Evolutionary conservation across 2,888 invertebrate genomes (phyloP), one percentile per base, ranked within the genome.

Genomic region (Platycheirus rosarum): DNA sequence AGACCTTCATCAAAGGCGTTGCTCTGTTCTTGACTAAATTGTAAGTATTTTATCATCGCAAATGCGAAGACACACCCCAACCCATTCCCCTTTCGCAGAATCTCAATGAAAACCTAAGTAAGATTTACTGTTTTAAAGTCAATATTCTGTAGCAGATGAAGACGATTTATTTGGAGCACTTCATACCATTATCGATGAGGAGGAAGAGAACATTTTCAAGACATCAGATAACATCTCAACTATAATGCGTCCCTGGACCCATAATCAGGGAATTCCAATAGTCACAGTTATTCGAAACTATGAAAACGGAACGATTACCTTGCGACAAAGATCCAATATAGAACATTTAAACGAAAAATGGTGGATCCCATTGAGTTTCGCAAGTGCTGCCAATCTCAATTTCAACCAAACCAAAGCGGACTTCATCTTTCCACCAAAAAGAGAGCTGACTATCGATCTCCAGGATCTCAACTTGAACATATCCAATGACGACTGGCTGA

Each of bases 241-340:
- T 84, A 75, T 93, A 92, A 77, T 94, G 92, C 88, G 91, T 20
- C 91, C 92, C 0, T 95, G 94, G 94, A 93, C 93, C 0, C 91
- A 91, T 13, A 93, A 93, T 86, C 89, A 92, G 46, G 93, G 93
- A 48, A 93, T 91, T 87, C 94, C 94, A 0, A 90, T 94, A 0
- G 87, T 94, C 0, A 90, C 89, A 16, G 92, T 93, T 0, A 51
- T 86, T 1, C 76, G 88, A 2, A 92, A 93, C 75, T 93, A 94
- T 1, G 86, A 87, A 18, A 86, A 87, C 4, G 86, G 87, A 35
- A 91, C 91, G 0, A 91, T 93, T 0, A 91, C 91, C 26, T 89
- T 95, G 29, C 91, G 91, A 0, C 95, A 95, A 77, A 86, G 85
- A 11, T 87, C 88, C 0, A 85, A 86, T 57, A 84, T 85, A 0